Conservation (phyloP, 2,113 vertebrate genomes). For the Oreochromis aureus region DNA sequence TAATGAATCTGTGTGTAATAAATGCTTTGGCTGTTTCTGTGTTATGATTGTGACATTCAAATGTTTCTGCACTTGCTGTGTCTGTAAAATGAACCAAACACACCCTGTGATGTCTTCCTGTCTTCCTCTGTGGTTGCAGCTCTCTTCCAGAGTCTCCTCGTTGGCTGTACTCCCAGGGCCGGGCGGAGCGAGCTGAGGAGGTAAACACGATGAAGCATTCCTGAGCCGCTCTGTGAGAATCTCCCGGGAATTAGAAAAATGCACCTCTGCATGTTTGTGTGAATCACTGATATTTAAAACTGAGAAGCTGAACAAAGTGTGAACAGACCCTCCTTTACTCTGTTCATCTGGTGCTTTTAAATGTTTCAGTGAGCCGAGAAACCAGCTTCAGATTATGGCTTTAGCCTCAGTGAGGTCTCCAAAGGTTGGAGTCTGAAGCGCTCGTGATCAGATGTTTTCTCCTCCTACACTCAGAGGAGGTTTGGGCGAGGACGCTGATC, state of each 20-base stretch:
- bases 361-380: background rate
- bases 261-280: background rate
- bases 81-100: background rate
- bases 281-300: accelerated
- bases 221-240: accelerated
- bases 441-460: accelerated
- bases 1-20: accelerated
- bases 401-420: background rate
- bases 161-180: slow-evolving; percentile 80
- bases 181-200: slow-evolving; percentile 68
- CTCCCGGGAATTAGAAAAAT: background rate
- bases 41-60: background rate
- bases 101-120: background rate
- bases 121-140: slow-evolving; percentile 29
- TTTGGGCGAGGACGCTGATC: background rate
- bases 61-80: accelerated
- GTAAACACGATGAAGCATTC: background rate
- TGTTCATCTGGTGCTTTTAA: background rate
- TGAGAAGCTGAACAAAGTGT: background rate
- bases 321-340: accelerated
- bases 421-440: accelerated
- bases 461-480: background rate
- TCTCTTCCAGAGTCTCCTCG: slow-evolving; percentile 82
- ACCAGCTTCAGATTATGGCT: background rate
- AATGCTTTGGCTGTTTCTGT: background rate